Evolutionary conservation across 1,140 invertebrate genomes (phyloP), one percentile per base, ranked within the genome.

Genomic region (Cydia strobilella): DNA sequence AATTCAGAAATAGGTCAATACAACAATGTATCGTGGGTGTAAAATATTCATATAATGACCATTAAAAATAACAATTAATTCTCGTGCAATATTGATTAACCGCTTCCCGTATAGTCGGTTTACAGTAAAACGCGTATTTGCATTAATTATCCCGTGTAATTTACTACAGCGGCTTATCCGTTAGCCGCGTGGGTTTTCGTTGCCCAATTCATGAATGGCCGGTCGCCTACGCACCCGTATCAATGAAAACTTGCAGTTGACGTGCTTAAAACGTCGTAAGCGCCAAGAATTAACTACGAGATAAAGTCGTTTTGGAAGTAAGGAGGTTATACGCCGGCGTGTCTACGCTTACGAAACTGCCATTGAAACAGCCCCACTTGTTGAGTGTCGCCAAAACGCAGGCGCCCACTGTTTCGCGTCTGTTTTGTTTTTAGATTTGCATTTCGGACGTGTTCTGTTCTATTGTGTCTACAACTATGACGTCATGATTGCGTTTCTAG

Each of bases 171-270:
- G 79, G 73, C 27, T 75, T 78, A 81, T 78, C 89, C 88, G 89
- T 91, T 91, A 89, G 45, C 10, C 78, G 90, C 85, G 88, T 90
- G 85, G 88, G 90, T 73, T 18, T 69, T 7, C 74, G 59, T 91
- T 91, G 84, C 87, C 88, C 87, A 91, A 91, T 88, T 82, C 84
- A 89, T 91, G 90, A 91, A 91, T 91, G 90, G 87, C 86, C 76
- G 73, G 86, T 89, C 88, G 83, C 90, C 87, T 77, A 90, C 90
- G 78, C 12, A 7, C 7, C 48, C 75, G 74, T 84, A 86, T 88
- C 84, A 90, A 88, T 89, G 86, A 85, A 85, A 86, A 86, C 82
- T 83, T 86, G 78, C 82, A 78, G 12, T 10, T 12, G 10, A n/a
- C 18, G 10, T 23, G 20, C 5, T 7, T 23, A 12, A 59, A 59